phyloP scores from a whole-genome alignment of 2,888 invertebrate species.

The Eupithecia inturbata region DNA sequence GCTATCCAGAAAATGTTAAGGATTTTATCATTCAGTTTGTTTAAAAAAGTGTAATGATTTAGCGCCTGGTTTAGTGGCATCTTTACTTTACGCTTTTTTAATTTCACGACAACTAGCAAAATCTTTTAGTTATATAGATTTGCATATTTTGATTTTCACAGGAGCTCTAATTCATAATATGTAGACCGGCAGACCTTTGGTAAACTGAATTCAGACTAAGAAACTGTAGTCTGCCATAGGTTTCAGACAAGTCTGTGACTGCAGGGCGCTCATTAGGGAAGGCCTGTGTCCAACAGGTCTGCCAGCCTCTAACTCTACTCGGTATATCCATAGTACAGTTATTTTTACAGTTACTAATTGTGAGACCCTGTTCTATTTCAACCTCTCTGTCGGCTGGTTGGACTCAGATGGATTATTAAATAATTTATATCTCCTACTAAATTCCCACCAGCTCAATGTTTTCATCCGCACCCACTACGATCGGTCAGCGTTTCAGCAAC shows the following conservation, averaged over 20 bases:
- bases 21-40: not conserved
- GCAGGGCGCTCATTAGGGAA: too few relatives aligned
- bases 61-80: not conserved
- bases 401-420: not conserved
- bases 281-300: too few relatives aligned
- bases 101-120: not conserved
- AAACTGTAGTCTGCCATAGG: not conserved
- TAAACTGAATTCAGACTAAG: not conserved
- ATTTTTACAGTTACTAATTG: not conserved
- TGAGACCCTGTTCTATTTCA: not conserved
- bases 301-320: too few relatives aligned
- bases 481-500: conserved; percentile 28
- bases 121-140: too few relatives aligned
- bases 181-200: too few relatives aligned
- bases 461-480: conserved; percentile 17
- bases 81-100: not conserved
- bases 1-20: not conserved
- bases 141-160: too few relatives aligned
- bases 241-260: too few relatives aligned
- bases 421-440: not conserved
- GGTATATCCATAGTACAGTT: too few relatives aligned
- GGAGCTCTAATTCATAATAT: too few relatives aligned
- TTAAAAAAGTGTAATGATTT: not conserved
- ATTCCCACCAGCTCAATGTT: not conserved
- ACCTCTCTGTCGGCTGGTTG: not conserved